Evolutionary conservation across 2,888 invertebrate genomes (phyloP).

Genomic region (Agonopterix subpropinquella): DNA sequence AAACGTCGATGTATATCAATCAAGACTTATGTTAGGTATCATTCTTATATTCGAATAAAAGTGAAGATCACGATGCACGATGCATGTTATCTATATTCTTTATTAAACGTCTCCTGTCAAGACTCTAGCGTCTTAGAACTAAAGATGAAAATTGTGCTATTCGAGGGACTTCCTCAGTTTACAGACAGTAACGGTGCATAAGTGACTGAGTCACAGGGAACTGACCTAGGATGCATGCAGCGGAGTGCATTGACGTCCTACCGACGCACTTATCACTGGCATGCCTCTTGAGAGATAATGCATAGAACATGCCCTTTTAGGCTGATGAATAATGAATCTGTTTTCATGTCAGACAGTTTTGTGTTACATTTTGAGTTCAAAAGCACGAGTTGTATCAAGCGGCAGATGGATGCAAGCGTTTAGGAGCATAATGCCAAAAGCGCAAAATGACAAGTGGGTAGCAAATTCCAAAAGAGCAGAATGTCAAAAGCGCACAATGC

Average conservation of each 20-base stretch:
- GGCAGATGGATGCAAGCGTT: constrained; percentile 16
- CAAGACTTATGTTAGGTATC: neutral
- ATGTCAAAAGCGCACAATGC: no score
- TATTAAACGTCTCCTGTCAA: no score
- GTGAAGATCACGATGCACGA: constrained; percentile 52
- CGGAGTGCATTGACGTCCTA: constrained; percentile 65
- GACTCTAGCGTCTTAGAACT: no score
- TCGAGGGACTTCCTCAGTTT: no score
- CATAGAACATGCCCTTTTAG: constrained; percentile 52
- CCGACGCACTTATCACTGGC: constrained; percentile 65
- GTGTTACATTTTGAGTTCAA: constrained; percentile 50
- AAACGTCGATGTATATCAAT: neutral
- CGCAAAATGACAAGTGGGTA: no score
- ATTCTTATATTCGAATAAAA: constrained; percentile 22
- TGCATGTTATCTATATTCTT: constrained; percentile 23
- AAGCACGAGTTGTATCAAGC: constrained; percentile 34
- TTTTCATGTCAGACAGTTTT: constrained; percentile 45
- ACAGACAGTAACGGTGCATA: constrained; percentile 57
- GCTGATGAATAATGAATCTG: constrained; percentile 68
- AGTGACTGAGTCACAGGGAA: constrained; percentile 70
- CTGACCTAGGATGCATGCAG: constrained; percentile 72
- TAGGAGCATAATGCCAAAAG: no score
- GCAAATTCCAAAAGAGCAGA: no score
- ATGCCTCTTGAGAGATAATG: constrained; percentile 70
- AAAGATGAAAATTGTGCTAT: no score